phyloP scores from a whole-genome alignment of 2,797 vertebrate species.

The Spinibarbus caldwelli region DNA sequence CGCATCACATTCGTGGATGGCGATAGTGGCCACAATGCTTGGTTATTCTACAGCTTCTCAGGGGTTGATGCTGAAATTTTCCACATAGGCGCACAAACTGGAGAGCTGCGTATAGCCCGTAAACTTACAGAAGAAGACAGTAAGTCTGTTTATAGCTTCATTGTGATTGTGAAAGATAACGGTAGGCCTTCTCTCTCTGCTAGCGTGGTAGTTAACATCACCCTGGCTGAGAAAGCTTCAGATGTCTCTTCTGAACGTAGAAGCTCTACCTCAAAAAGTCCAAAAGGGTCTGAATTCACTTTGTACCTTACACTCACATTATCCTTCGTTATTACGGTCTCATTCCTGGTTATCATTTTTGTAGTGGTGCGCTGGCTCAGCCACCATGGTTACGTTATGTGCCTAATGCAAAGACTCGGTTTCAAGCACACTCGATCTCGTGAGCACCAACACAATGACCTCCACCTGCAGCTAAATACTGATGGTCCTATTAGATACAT shows the following conservation, averaged over 20 bases:
- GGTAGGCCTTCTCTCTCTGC: constrained; percentile 79
- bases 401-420: constrained; percentile 52
- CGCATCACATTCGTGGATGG: constrained; percentile 83
- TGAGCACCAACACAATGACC: constrained; percentile 76
- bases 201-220: constrained; percentile 75
- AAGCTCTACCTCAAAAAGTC: constrained; percentile 69
- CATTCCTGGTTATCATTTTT: constrained; percentile 74
- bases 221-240: constrained; percentile 71
- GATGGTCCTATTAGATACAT: constrained; percentile 84
- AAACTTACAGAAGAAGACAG: constrained; percentile 71
- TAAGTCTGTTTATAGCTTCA: constrained; percentile 69
- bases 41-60: constrained; percentile 81
- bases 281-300: constrained; percentile 72
- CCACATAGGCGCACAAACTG: constrained; percentile 76
- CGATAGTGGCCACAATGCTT: constrained; percentile 84
- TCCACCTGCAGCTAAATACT: constrained; percentile 77
- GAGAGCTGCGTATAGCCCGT: constrained; percentile 78
- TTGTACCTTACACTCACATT: constrained; percentile 82
- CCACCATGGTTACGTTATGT: constrained; percentile 62
- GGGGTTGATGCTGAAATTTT: constrained; percentile 79
- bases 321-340: constrained; percentile 75
- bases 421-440: constrained; percentile 70
- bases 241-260: constrained; percentile 72
- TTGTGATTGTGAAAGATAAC: constrained; percentile 79
- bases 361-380: constrained; percentile 76